Conservation (phyloP, 2,797 vertebrate species). For the Oophaga sylvatica region DNA sequence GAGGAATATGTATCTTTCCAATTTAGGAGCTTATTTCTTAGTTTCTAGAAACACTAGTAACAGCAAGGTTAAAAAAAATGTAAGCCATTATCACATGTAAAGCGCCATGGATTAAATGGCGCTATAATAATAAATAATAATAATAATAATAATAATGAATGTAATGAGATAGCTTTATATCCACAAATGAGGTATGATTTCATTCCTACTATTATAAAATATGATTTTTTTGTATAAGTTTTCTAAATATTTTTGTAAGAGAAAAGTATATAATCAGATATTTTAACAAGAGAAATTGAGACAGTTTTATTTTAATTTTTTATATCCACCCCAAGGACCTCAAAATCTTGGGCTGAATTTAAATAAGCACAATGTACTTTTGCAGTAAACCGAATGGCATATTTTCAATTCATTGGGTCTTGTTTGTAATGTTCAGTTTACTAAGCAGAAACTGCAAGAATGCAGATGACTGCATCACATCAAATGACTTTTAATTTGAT, state of each 20-base stretch:
- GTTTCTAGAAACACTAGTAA: too few relatives aligned
- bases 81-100: too few relatives aligned
- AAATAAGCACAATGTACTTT: background rate
- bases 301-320: background rate
- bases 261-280: background rate
- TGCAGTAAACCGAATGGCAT: background rate
- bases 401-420: slow-evolving; percentile 16
- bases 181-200: too few relatives aligned
- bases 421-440: slow-evolving; percentile 29
- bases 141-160: too few relatives aligned
- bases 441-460: slow-evolving; percentile 18
- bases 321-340: background rate
- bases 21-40: too few relatives aligned
- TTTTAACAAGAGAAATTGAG: background rate
- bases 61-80: too few relatives aligned
- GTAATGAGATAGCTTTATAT: too few relatives aligned
- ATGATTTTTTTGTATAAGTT: too few relatives aligned
- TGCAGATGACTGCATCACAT: slow-evolving; percentile 33
- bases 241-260: background rate
- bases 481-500: slow-evolving; percentile 53
- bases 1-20: too few relatives aligned
- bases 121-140: too few relatives aligned
- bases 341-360: background rate
- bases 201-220: too few relatives aligned
- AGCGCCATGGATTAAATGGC: too few relatives aligned